Evolutionary conservation across 2,888 invertebrate species (phyloP).

Genomic region (Tiliacea citrago): DNA sequence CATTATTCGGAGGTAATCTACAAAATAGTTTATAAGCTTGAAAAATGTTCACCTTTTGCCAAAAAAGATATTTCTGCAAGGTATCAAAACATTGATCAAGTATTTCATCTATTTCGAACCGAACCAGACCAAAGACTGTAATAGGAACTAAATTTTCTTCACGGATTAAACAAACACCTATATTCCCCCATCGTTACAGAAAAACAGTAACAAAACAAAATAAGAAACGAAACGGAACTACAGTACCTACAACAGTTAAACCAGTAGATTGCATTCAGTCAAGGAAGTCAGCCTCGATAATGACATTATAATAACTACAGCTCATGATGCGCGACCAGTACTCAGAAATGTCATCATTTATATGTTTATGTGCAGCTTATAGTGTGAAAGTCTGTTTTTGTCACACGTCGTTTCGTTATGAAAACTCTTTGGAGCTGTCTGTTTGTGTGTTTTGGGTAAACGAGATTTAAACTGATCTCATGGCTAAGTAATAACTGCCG

Average conservation of each 20-base stretch:
- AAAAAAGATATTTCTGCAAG: too few species aligned
- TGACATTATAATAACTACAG: conserved; percentile 58
- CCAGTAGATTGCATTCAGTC: conserved; percentile 46
- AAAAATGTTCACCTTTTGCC: too few species aligned
- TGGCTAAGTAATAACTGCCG: too few species aligned
- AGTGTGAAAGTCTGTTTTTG: conserved; percentile 65
- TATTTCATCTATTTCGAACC: too few species aligned
- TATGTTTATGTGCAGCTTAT: conserved; percentile 55
- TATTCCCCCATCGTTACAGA: neutral
- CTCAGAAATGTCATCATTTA: conserved; percentile 61
- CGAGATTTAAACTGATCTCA: too few species aligned
- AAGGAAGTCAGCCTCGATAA: conserved; percentile 59
- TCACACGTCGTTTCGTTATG: conserved; percentile 31
- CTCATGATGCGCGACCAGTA: conserved; percentile 47
- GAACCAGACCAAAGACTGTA: neutral
- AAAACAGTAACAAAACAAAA: conserved; percentile 9
- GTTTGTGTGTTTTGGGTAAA: conserved; percentile 9
- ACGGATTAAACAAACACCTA: neutral
- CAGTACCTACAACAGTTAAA: conserved; percentile 55
- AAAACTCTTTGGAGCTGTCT: conserved; percentile 12
- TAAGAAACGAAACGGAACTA: conserved; percentile 43
- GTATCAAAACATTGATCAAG: too few species aligned
- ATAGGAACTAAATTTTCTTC: neutral
- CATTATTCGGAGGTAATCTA: too few species aligned
- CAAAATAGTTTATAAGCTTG: too few species aligned